phyloP scores from a whole-genome alignment of 2,888 invertebrate genomes.

The Hanleya hanleyi region DNA sequence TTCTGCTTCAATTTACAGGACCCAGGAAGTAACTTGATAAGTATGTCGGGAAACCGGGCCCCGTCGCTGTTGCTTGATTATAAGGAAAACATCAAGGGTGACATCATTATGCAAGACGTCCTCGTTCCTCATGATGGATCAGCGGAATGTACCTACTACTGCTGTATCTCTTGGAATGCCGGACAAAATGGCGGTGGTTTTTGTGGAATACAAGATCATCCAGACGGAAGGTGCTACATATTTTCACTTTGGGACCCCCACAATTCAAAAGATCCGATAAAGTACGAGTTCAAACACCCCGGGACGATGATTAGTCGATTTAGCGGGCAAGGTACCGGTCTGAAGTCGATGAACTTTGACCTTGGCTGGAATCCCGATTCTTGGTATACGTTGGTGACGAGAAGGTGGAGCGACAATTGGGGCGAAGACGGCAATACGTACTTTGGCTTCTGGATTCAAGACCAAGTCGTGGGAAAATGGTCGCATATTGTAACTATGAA shows the following conservation, averaged over 20 bases:
- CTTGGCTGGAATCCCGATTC: slow-evolving; percentile 2
- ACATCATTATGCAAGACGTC: slow-evolving; percentile 48
- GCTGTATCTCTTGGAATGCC: slow-evolving; percentile 3
- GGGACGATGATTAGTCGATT: neutral
- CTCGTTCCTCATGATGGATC: slow-evolving; percentile 42
- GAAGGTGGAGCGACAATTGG: neutral
- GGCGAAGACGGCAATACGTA: neutral
- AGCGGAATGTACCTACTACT: neutral
- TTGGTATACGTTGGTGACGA: neutral
- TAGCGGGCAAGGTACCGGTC: neutral
- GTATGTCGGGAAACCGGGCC: slow-evolving; percentile 45
- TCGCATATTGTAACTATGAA: neutral
- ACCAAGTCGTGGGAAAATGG: neutral
- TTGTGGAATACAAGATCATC: slow-evolving; percentile 12
- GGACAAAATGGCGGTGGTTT: slow-evolving; percentile 8
- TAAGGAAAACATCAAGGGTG: slow-evolving; percentile 39
- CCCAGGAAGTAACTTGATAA: no score
- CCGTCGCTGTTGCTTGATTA: slow-evolving; percentile 45
- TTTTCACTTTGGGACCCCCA: slow-evolving; percentile 5
- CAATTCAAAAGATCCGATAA: neutral
- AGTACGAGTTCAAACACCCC: neutral
- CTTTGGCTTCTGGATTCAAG: slow-evolving; percentile 7
- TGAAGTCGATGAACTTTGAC: slow-evolving; percentile 5
- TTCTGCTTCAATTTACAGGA: no score
- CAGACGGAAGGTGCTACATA: neutral